Evolutionary conservation across 2,797 vertebrate species (phyloP), one percentile per base, ranked within the genome.

Genomic region (Myiotriccus ornatus): DNA sequence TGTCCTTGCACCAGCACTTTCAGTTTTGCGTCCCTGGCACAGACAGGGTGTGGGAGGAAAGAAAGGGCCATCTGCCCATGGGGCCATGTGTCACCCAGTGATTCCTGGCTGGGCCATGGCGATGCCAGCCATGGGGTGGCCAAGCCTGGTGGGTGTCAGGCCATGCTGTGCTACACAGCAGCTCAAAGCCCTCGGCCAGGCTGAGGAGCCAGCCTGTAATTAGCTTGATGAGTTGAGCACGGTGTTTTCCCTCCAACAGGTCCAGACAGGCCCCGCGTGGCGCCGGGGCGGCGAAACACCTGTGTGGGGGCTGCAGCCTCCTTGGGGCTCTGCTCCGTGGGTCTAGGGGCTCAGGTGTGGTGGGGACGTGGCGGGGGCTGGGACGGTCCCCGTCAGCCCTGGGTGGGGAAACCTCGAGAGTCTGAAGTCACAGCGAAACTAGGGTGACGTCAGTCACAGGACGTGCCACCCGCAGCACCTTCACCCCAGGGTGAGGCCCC

Each of bases 401-500:
- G 71, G 35, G 59, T 46, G 46, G 60, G 71, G 56, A 64, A 90
- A 67, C 30, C 47, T 77, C 2, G 68, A 80, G 68, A 91, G 79
- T 89, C 75, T 94, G 94, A 93, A 59, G 80, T 95, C 95, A 94
- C 13, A 14, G 89, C 0, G 95, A 96, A 94, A 96, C 95, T 44
- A 1, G 10, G 87, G 78, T 96, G 94, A 95, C 43, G 80, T 93
- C 92, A 94, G 90, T 4, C 28, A 30, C 3, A 3, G 62, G 62
- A 91, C 35, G 67, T 85, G 89, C 52, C 6, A 11, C 79, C 57
- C 1, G 0, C 21, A 4, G 59, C 9, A 16, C 91, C 52, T 86
- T 90, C 14, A 27, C 34, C 55, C 62, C 0, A 2, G 74, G 39
- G 14, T 24, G 55, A 76, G 4, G 15, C 19, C 18, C 32, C 39